Evolutionary conservation across 2,113 vertebrate species (phyloP).

Genomic region (Chinchilla lanigera): DNA sequence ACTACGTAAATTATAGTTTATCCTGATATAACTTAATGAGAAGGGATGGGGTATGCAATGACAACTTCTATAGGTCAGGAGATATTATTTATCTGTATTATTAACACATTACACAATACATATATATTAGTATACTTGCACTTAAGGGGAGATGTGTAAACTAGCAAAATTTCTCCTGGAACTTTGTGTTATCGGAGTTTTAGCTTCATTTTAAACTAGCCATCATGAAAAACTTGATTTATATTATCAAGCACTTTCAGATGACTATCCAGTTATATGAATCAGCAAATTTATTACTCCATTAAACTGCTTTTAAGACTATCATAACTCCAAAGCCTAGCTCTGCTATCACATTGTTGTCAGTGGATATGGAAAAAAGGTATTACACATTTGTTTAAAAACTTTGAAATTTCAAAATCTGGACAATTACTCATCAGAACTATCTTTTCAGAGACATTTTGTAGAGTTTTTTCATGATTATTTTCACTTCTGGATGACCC

Average conservation of each 20-base stretch:
- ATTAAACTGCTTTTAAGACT: slow-evolving; percentile 37
- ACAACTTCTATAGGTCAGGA: not conserved
- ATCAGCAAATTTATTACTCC: slow-evolving; percentile 67
- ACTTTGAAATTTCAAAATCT: slow-evolving; percentile 55
- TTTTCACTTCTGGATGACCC: not conserved
- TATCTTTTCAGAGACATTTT: not conserved
- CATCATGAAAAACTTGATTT: slow-evolving; percentile 48
- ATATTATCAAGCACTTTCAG: slow-evolving; percentile 19
- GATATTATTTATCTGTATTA: not conserved
- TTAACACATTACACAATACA: not conserved
- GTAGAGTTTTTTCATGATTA: not conserved
- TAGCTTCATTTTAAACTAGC: slow-evolving; percentile 18
- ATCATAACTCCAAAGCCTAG: slow-evolving; percentile 12
- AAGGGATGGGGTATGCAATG: not conserved
- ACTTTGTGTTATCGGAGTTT: not conserved
- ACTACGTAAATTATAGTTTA: slow-evolving; percentile 51
- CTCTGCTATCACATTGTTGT: not conserved
- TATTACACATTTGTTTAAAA: not conserved
- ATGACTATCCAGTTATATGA: slow-evolving; percentile 54
- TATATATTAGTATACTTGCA: not conserved
- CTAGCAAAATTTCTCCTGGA: slow-evolving; percentile 4
- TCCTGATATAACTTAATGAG: slow-evolving; percentile 14
- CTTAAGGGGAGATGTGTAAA: not conserved
- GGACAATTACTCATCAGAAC: not conserved
- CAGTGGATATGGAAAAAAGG: not conserved